These are phyloP conservation scores for Sebastes steindachneri DNA, from an alignment of 2,797 vertebrate species.

Conservation along the genomic window DNA sequence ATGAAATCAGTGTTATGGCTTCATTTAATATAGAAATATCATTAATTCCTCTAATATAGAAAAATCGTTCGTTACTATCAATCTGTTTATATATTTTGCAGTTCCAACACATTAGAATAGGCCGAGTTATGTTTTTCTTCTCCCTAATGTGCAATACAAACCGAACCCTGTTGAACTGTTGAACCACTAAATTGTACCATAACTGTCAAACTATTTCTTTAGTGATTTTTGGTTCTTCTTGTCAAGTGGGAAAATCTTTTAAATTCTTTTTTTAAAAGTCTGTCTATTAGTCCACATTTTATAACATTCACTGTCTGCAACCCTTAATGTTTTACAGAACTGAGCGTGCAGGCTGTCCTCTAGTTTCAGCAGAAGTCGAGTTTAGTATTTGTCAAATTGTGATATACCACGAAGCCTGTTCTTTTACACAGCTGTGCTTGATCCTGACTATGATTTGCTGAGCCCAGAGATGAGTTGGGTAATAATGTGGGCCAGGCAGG, in stretches of 20 bases:
- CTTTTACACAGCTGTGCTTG: conserved; percentile 61
- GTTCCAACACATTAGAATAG: too few species aligned
- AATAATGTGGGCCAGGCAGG: conserved; percentile 67
- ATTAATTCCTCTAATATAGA: too few species aligned
- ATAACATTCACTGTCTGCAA: neutral
- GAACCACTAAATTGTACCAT: too few species aligned
- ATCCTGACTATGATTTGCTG: conserved; percentile 59
- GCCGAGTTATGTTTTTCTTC: too few species aligned
- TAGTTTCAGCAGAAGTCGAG: conserved; percentile 13
- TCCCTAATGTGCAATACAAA: too few species aligned
- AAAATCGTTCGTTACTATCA: too few species aligned
- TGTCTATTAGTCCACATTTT: neutral
- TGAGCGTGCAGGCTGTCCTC: neutral
- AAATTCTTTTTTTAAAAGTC: neutral
- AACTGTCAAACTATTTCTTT: neutral
- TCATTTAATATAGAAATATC: too few species aligned
- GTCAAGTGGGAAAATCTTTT: neutral
- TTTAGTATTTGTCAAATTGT: conserved; percentile 44
- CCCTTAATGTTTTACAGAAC: neutral
- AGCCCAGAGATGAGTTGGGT: conserved; percentile 57
- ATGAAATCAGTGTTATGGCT: too few species aligned
- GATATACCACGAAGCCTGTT: conserved; percentile 49
- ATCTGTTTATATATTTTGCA: too few species aligned
- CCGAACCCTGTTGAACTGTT: too few species aligned
- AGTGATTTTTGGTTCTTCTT: neutral